Evolutionary conservation across 2,113 vertebrate genomes (phyloP), one percentile per base, ranked within the genome.

Genomic region (Calonectris borealis): DNA sequence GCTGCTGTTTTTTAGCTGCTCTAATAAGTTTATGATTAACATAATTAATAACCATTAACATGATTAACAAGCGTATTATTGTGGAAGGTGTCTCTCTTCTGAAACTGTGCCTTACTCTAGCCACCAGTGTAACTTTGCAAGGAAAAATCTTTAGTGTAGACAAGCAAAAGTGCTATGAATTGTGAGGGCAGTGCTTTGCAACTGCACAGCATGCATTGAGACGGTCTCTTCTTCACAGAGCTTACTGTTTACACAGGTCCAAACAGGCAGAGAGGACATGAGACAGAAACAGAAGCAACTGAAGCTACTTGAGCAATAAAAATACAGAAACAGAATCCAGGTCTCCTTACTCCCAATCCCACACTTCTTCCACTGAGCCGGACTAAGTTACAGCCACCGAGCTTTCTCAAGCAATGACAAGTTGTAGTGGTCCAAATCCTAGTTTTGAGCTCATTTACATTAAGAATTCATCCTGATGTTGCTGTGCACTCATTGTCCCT

Each of bases 331-430:
- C 3, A 79, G 31, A 62, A 60, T 36, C 32, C 31, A 24, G 16
- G 17, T 72, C 6, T 57, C 16, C 29, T 55, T n/a, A 62, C 13
- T 68, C 34, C 25, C 21, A 72, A 2, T 49, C 13, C 6, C 42
- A 8, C n/a, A 46, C 4, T 42, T 54, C 24, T 26, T 88, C 16
- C 48, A 36, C 36, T 51, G 13, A 72, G 4, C 12, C 49, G n/a
- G 32, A 51, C 10, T 51, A 40, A 66, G 16, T 55, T 85, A 68
- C 6, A 48, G 31, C 11, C 36, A 34, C 8, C 0, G 0, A 62
- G 7, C 16, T 92, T 85, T 26, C 26, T 48, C 55, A 76, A 79
- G 17, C 17, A 79, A 16, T 54, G 20, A 20, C 7, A 54, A 84
- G 17, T 29, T 52, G 13, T 44, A 72, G 10, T 38, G 2, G 4